phyloP scores from a whole-genome alignment of 1,140 invertebrate species.

The Drosophila sproati region DNA sequence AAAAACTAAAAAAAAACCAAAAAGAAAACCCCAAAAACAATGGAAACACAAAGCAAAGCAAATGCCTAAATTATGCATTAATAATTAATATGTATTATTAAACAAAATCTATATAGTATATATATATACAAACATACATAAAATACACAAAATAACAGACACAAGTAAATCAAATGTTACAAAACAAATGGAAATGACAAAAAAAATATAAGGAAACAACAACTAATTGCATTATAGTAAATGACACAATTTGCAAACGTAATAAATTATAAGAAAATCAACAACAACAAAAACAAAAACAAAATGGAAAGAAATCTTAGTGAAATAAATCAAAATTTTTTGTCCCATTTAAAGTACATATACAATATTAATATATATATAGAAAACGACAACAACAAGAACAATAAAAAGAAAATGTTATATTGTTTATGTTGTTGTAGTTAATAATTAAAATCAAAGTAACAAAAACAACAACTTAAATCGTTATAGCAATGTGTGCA shows the following conservation, averaged over 20 bases:
- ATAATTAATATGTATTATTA: conserved; percentile 40
- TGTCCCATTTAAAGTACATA: conserved; percentile 63
- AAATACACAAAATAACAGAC: conserved; percentile 12
- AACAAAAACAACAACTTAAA: not conserved
- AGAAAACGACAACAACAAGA: conserved; percentile 42
- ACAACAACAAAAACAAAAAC: conserved; percentile 4
- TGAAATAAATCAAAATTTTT: conserved; percentile 82
- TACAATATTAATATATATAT: conserved; percentile 26
- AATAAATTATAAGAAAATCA: conserved; percentile 28
- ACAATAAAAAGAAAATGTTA: conserved; percentile 8
- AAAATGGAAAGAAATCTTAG: conserved; percentile 45
- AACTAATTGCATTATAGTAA: conserved; percentile 47
- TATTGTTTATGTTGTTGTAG: conserved; percentile 14
- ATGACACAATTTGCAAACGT: conserved; percentile 36
- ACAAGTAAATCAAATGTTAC: conserved; percentile 16
- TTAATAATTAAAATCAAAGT: not conserved
- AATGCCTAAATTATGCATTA: conserved; percentile 44
- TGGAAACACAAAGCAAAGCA: conserved; percentile 49
- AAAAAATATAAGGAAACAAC: not conserved
- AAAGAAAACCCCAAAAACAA: conserved; percentile 17
- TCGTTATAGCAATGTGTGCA: not conserved
- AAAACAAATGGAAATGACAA: conserved; percentile 3
- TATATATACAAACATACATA: conserved; percentile 12
- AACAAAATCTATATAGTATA: conserved; percentile 19
- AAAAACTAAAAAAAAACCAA: conserved; percentile 16